Percentiles rank a stretch among this genome's conserved stretches.
Conservation (phyloP, 2,113 vertebrate species). For the Electrona antarctica region DNA sequence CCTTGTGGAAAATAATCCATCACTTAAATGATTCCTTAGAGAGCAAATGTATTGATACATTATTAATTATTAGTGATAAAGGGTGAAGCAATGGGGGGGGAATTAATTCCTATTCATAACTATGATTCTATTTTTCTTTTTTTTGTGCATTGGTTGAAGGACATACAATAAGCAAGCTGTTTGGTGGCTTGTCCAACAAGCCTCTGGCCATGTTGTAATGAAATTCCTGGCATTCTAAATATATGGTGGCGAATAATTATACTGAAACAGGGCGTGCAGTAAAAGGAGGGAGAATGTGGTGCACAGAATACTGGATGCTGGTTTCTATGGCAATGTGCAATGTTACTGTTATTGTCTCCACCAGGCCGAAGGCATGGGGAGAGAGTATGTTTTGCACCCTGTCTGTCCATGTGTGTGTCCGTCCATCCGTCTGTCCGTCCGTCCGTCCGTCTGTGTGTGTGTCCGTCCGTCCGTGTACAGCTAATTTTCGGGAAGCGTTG, state of each 20-base stretch:
- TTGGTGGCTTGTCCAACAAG: conserved; percentile 63
- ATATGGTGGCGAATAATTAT: conserved; percentile 69
- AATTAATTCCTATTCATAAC: conserved; percentile 46
- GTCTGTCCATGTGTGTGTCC: too few species aligned
- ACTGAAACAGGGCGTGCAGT: conserved; percentile 63
- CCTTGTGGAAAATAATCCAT: conserved; percentile 75
- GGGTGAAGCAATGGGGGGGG: conserved; percentile 59
- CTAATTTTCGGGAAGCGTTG: too few species aligned
- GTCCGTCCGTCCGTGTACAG: too few species aligned
- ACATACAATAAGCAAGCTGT: conserved; percentile 70
- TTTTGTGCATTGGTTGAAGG: conserved; percentile 62
- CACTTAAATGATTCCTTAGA: conserved; percentile 76
- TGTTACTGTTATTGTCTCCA: background rate
- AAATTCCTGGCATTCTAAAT: conserved; percentile 76
- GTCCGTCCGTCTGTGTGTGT: too few species aligned
- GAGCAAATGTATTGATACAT: conserved; percentile 79
- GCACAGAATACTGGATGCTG: background rate
- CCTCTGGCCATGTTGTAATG: conserved; percentile 75
- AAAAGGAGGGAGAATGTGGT: conserved; percentile 36
- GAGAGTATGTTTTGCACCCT: too few species aligned
- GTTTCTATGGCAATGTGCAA: background rate
- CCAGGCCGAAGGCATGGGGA: too few species aligned
- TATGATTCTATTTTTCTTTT: conserved; percentile 48
- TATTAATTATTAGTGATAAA: conserved; percentile 83
- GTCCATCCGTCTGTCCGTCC: too few species aligned